phyloP scores from a whole-genome alignment of 2,888 invertebrate species.

The Ypsolopha sequella region DNA sequence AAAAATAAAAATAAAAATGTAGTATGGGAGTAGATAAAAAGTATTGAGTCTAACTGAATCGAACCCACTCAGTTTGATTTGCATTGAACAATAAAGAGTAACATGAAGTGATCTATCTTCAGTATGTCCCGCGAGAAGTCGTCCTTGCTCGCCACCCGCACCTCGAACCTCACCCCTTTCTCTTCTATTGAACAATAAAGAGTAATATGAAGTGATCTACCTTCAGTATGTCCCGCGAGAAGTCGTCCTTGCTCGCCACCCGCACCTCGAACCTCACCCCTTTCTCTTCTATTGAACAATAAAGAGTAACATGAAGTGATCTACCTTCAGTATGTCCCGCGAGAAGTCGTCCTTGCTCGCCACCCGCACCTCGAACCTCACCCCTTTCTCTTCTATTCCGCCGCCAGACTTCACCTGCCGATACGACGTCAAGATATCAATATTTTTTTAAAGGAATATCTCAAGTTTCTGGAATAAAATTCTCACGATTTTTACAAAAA shows the following conservation, averaged over 20 bases:
- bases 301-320: not conserved
- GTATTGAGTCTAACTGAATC: not conserved
- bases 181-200: slow-evolving; percentile 43
- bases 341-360: slow-evolving; percentile 81
- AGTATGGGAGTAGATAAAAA: not conserved
- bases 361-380: slow-evolving; percentile 81
- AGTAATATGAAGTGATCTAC: slow-evolving; percentile 33
- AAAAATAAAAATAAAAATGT: no score
- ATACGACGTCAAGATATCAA: not conserved
- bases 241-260: slow-evolving; percentile 79
- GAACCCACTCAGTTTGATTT: not conserved
- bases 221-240: slow-evolving; percentile 94
- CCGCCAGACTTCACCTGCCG: slow-evolving; percentile 89
- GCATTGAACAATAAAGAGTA: not conserved
- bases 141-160: slow-evolving; percentile 75
- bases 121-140: slow-evolving; percentile 95
- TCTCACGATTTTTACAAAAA: no score
- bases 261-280: slow-evolving; percentile 84
- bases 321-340: slow-evolving; percentile 92
- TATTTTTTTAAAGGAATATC: not conserved
- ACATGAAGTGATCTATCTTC: slow-evolving; percentile 70
- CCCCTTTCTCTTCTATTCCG: slow-evolving; percentile 87
- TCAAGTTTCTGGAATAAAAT: not conserved
- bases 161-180: slow-evolving; percentile 81
- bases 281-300: slow-evolving; percentile 54